Percentiles rank a stretch among this genome's conserved stretches.
Conservation (phyloP, 1,140 invertebrate genomes). For the Drosophila ironensis region DNA sequence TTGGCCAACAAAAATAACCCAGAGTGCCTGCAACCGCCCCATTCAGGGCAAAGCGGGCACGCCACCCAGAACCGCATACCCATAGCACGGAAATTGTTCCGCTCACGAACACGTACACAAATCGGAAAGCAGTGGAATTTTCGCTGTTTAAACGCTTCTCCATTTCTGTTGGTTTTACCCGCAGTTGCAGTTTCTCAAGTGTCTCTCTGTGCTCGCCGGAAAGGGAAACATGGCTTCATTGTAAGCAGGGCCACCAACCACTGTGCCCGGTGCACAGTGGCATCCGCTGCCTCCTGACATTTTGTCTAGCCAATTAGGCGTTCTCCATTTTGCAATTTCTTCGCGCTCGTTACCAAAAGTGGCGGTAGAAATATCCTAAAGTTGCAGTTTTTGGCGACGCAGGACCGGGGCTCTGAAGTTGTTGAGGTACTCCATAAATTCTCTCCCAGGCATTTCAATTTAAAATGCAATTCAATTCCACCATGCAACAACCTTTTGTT, state of each 20-base stretch:
- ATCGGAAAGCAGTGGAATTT: slow-evolving; percentile 38
- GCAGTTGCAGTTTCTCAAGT: slow-evolving; percentile 30
- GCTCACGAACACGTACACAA: slow-evolving; percentile 14
- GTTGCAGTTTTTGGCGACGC: neutral
- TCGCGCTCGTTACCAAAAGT: neutral
- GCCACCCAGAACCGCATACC: slow-evolving; percentile 6
- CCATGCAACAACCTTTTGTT: slow-evolving; percentile 39
- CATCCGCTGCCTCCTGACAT: neutral
- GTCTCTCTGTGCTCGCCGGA: slow-evolving; percentile 5
- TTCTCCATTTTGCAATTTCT: slow-evolving; percentile 10
- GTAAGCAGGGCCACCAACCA: neutral
- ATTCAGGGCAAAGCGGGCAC: neutral
- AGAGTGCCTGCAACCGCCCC: slow-evolving; percentile 13
- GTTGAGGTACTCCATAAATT: slow-evolving; percentile 14
- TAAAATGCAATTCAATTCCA: slow-evolving; percentile 37
- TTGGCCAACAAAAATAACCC: slow-evolving; percentile 49
- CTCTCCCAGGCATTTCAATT: slow-evolving; percentile 20
- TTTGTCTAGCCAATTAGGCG: slow-evolving; percentile 36
- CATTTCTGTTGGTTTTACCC: slow-evolving; percentile 42
- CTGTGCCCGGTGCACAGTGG: slow-evolving; percentile 44
- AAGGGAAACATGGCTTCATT: slow-evolving; percentile 14
- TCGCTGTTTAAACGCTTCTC: slow-evolving; percentile 49
- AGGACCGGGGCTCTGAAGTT: neutral
- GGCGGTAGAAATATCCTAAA: too few relatives aligned
- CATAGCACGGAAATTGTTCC: neutral